Evolutionary conservation across 1,140 invertebrate genomes (phyloP).

Genomic region (Phenacoccus solenopsis): DNA sequence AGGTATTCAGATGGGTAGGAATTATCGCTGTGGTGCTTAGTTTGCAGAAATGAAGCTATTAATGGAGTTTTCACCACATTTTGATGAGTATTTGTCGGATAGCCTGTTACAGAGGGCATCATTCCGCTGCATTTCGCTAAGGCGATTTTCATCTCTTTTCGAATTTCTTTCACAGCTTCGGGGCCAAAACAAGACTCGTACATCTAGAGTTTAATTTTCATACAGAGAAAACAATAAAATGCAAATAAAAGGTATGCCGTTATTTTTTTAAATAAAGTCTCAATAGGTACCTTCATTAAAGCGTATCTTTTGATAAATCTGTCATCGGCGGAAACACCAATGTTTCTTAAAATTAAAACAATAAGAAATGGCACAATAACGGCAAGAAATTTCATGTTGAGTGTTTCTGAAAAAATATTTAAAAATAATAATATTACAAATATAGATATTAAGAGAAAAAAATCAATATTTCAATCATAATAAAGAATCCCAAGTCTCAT

Average conservation of each 20-base stretch:
- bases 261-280: background rate
- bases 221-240: background rate
- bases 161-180: constrained; percentile 47
- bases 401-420: background rate
- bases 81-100: background rate
- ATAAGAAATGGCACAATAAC: background rate
- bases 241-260: background rate
- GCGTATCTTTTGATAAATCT: constrained; percentile 51
- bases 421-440: too few relatives aligned
- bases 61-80: background rate
- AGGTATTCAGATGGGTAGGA: constrained; percentile 24
- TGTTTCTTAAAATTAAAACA: background rate
- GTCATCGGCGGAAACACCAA: constrained; percentile 37
- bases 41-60: constrained; percentile 28
- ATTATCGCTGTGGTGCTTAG: constrained; percentile 29
- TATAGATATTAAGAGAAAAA: too few relatives aligned
- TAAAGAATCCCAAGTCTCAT: background rate
- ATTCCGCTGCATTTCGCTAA: constrained; percentile 43
- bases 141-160: constrained; percentile 49
- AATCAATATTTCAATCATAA: background rate
- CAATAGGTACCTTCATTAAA: constrained; percentile 47
- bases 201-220: constrained; percentile 35
- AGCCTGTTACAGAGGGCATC: constrained; percentile 31
- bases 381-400: background rate
- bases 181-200: constrained; percentile 52